Evolutionary conservation across 2,888 invertebrate genomes (phyloP), one percentile per base, ranked within the genome.

Genomic region (Autographa pulchrina): DNA sequence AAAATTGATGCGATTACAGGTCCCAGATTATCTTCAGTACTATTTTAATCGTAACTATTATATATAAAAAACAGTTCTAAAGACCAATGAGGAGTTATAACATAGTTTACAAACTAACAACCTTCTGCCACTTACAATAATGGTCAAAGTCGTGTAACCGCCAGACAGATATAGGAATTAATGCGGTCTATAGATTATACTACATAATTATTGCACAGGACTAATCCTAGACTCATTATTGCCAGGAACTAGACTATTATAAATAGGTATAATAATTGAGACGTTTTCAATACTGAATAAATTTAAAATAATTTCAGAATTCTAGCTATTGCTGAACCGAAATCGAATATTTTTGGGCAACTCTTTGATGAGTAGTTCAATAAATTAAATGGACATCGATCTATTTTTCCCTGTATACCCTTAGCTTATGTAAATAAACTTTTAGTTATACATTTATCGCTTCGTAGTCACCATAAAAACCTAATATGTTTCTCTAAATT

Each of bases 161-260:
- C 68, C 62, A 8, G 3, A 38, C 48, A 72, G 71, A 65, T 0
- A 65, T 72, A 76, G 75, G 68, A 72, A 72, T 67, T 68, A 62
- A 43, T 58, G 32, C 38, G 52, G 66, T 69, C 59, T 68, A 64
- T 68, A 74, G 54, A 67, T 69, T 70, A 38, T 65, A 74, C 70
- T 72, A 75, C 77, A 74, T 67, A 66, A 70, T 81, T 83, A 83
- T 83, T 83, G 83, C 80, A 83, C 81, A 58, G 74, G 68, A 76
- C 67, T 82, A 77, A 71, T 76, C 62, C 74, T 70, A 70, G 63
- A 54, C 67, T 73, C 62, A 73, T 63, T 62, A 65, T 48, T 80
- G 79, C 63, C 65, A 54, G 65, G 69, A 68, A 75, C 65, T 70
- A 79, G 68, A 14, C 0, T 71, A 65, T 62, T 58, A 9, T 62